Evolutionary conservation across 2,888 invertebrate genomes (phyloP).

Genomic region (Parascotia fuliginaria): DNA sequence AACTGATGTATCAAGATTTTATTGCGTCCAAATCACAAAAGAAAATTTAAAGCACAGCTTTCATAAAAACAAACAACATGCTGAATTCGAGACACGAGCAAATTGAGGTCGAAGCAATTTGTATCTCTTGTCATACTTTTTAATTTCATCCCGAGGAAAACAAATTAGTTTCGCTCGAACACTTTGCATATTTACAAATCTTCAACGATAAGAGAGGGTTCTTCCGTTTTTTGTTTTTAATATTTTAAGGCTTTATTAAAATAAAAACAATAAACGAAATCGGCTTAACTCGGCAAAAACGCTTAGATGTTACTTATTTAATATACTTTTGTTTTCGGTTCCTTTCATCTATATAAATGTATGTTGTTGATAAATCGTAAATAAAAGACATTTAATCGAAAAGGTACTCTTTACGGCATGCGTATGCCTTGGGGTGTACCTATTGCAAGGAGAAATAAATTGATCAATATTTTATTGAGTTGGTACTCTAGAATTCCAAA

Average conservation of each 20-base stretch:
- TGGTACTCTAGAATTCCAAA: conserved; percentile 41
- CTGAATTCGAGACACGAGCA: conserved; percentile 65
- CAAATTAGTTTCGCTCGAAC: conserved; percentile 72
- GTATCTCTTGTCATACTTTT: conserved; percentile 80
- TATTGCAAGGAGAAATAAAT: conserved; percentile 5
- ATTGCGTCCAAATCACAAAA: conserved; percentile 44
- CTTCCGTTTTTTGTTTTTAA: conserved; percentile 52
- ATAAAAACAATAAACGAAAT: conserved; percentile 37
- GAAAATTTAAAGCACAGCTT: conserved; percentile 57
- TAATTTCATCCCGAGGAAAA: conserved; percentile 75
- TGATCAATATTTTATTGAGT: conserved; percentile 3
- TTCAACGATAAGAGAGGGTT: conserved; percentile 56
- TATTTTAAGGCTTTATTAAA: conserved; percentile 39
- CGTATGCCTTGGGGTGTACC: too few species aligned
- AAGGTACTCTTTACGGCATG: too few species aligned
- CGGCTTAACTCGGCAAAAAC: conserved; percentile 28
- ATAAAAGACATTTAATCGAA: too few species aligned
- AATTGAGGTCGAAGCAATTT: conserved; percentile 78
- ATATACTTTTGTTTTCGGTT: conserved; percentile 8
- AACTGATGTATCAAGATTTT: conserved; percentile 25
- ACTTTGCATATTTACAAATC: conserved; percentile 73
- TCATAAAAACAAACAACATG: conserved; percentile 76
- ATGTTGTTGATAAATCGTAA: too few species aligned
- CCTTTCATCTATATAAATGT: too few species aligned
- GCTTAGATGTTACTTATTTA: conserved; percentile 15